Evolutionary conservation across 1,140 invertebrate species (phyloP).

Genomic region (Steinernema khuongi): DNA sequence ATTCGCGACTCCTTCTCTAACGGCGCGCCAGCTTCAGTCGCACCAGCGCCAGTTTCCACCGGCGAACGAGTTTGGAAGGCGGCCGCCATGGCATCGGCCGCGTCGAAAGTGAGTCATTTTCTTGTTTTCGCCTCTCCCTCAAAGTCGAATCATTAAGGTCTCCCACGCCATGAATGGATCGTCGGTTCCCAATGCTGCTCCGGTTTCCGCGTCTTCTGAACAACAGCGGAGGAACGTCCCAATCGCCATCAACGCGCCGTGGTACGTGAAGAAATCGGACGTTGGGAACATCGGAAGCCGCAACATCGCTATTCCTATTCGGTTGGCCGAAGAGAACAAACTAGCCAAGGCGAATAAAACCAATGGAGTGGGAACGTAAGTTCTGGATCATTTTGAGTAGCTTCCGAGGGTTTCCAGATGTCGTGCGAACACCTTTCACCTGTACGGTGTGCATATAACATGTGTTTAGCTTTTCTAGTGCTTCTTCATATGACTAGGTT

Average conservation of each 20-base stretch:
- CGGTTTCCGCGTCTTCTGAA: neutral
- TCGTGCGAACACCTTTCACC: too few relatives aligned
- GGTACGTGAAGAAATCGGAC: slow-evolving; percentile 7
- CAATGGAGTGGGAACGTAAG: neutral
- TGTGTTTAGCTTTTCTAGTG: too few relatives aligned
- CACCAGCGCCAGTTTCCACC: neutral
- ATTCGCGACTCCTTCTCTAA: neutral
- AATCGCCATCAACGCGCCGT: neutral
- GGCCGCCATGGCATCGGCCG: slow-evolving; percentile 2
- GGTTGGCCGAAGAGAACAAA: neutral
- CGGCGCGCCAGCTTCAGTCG: neutral
- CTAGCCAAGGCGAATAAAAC: neutral
- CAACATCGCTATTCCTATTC: neutral
- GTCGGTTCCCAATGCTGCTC: neutral
- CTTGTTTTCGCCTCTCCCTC: neutral
- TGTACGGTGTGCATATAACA: too few relatives aligned
- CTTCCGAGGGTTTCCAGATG: too few relatives aligned
- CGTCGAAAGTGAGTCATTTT: neutral
- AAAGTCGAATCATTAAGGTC: neutral
- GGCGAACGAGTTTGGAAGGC: slow-evolving; percentile 14
- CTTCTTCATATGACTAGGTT: too few relatives aligned
- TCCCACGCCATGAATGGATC: neutral
- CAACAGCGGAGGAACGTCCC: neutral
- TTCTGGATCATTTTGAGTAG: too few relatives aligned
- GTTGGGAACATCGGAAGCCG: neutral